These are phyloP conservation scores for Bostrychus sinensis DNA, from an alignment of 2,113 vertebrate genomes.

Conservation along the genomic window DNA sequence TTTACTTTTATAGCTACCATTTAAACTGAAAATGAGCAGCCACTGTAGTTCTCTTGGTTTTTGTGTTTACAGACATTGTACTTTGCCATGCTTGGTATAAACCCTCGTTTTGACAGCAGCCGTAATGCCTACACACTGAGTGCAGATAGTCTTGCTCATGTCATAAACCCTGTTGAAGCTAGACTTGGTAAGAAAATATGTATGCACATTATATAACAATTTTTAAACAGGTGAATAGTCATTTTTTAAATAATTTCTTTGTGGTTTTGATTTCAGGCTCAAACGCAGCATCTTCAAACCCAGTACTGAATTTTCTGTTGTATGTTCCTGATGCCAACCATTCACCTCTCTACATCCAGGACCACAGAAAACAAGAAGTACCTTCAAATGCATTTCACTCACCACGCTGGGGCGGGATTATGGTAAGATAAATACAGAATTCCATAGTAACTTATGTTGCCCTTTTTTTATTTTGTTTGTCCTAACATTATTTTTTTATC, in stretches of 20 bases:
- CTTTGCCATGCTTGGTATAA: conserved; percentile 90
- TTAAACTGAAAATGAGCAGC: not conserved
- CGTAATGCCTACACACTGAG: conserved; percentile 86
- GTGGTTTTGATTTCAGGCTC: conserved; percentile 81
- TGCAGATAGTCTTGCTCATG: conserved; percentile 90
- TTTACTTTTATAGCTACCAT: not conserved
- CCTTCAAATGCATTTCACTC: conserved; percentile 94
- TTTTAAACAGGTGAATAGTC: not conserved
- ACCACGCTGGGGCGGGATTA: conserved; percentile 96
- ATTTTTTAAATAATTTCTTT: not conserved
- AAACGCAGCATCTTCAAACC: conserved; percentile 91
- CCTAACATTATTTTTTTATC: conserved; percentile 2
- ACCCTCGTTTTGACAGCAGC: conserved; percentile 86
- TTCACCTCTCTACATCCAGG: conserved; percentile 90
- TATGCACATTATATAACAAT: not conserved
- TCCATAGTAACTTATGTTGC: too few species aligned
- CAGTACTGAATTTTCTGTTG: conserved; percentile 93
- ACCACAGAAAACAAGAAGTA: conserved; percentile 83
- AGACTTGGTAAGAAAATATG: conserved; percentile 84
- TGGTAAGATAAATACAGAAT: conserved; percentile 79
- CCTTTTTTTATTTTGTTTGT: not conserved
- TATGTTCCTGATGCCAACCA: conserved; percentile 91
- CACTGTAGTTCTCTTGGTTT: not conserved
- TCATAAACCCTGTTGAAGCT: conserved; percentile 97
- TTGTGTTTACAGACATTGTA: conserved; percentile 84